Evolutionary conservation across 2,113 vertebrate species (phyloP), one percentile per base, ranked within the genome.

Genomic region (Thunnus thynnus): DNA sequence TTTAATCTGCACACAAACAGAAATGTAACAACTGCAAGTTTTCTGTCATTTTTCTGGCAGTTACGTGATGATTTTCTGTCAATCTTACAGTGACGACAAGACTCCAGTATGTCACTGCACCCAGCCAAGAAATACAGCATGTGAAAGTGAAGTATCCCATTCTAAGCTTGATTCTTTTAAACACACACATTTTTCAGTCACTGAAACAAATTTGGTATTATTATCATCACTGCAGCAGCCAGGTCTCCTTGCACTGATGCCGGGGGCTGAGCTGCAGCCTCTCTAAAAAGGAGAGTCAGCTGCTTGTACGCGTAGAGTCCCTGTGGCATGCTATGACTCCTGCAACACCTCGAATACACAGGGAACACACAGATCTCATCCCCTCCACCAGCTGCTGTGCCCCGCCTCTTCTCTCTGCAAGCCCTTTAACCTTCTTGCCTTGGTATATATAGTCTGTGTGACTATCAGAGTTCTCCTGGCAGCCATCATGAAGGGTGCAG

Each of bases 401-500:
- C 76, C 80, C 90, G 62, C 93, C 88, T 81, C 92, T 72, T 73
- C 55, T 48, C 77, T 76, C 76, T 57, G 48, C 25, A 1, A 87
- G 88, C 90, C 93, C 94, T 94, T 92, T 94, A 89, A 95, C 94
- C 94, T 94, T 94, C 91, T 86, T 88, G 85, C 86, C 77, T 87
- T 54, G 86, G 91, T 95, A 95, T 96, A 96, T 95, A 95, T 95
- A 95, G 91, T 82, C 78, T 86, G 69, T 74, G 65, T 76, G 81
- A 85, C 91, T 87, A 81, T 86, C 90, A 89, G 73, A 91, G 91
- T 92, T 95, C 95, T 95, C 94, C 95, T 95, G 95, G 95, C 94
- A 94, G 94, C 93, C 95, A 95, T 92, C 92, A 95, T 95, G 94
- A 95, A 94, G 94, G 91, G 93, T 89, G 78, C 93, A 83, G 89